phyloP scores from a whole-genome alignment of 2,888 invertebrate genomes.

The Eupithecia abbreviata region DNA sequence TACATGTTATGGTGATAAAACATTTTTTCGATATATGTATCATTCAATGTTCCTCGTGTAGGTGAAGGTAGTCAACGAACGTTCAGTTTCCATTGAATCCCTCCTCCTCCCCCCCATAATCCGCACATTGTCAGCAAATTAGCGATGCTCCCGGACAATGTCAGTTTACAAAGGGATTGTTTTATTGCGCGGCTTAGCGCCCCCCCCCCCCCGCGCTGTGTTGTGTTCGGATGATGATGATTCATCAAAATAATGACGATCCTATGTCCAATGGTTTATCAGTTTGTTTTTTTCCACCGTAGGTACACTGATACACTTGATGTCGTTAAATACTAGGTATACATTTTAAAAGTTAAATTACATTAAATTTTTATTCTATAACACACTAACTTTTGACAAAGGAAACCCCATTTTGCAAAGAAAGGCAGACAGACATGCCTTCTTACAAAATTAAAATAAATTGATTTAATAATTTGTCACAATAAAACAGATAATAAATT shows the following conservation, averaged over 20 bases:
- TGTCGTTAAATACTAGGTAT: too few species aligned
- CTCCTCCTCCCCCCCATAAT: conserved; percentile 13
- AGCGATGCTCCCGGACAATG: conserved; percentile 27
- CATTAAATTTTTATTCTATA: too few species aligned
- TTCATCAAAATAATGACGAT: neutral
- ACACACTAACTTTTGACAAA: too few species aligned
- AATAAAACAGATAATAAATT: too few species aligned
- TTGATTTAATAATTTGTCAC: too few species aligned
- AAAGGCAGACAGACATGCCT: too few species aligned
- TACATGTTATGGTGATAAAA: too few species aligned
- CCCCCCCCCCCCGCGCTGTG: neutral
- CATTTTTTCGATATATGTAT: neutral
- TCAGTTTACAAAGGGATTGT: conserved; percentile 33
- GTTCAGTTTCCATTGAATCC: neutral
- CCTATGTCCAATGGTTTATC: neutral
- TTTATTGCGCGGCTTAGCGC: conserved; percentile 25
- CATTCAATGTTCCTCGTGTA: neutral
- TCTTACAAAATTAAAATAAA: too few species aligned
- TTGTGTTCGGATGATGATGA: neutral
- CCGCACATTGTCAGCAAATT: conserved; percentile 25
- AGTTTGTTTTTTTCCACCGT: too few species aligned
- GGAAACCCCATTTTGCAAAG: too few species aligned
- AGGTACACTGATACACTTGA: too few species aligned
- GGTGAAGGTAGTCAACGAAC: neutral
- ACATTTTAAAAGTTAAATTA: too few species aligned